phyloP scores from a whole-genome alignment of 1,140 invertebrate genomes.

The Pygmarrhopalites habei region DNA sequence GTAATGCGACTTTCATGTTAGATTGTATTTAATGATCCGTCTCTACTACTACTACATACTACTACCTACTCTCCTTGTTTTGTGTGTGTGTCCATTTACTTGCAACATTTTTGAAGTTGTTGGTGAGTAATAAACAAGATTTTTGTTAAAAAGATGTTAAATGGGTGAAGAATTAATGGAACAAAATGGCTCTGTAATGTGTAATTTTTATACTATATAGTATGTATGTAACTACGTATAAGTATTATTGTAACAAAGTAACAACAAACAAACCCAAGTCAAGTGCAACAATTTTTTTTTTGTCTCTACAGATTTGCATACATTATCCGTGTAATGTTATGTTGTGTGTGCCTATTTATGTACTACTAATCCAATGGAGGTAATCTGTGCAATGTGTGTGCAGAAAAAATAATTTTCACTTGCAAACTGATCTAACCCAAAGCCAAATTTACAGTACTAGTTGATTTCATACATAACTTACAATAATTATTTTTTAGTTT shows the following conservation, averaged over 20 bases:
- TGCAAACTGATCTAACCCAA: constrained; percentile 7
- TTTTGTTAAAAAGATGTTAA: too few relatives aligned
- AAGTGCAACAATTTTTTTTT: not conserved
- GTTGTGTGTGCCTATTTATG: not conserved
- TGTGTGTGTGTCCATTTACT: too few relatives aligned
- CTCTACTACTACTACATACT: not conserved
- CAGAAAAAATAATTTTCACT: not conserved
- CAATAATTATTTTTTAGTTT: too few relatives aligned
- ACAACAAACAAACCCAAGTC: not conserved
- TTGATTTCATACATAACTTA: not conserved
- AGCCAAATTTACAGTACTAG: constrained; percentile 5
- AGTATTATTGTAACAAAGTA: not conserved
- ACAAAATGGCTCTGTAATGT: too few relatives aligned
- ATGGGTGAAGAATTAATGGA: too few relatives aligned
- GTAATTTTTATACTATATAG: too few relatives aligned
- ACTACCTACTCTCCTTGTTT: too few relatives aligned
- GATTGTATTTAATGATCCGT: not conserved
- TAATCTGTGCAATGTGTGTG: too few relatives aligned
- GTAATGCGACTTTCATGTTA: not conserved
- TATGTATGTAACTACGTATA: not conserved
- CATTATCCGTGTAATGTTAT: not conserved
- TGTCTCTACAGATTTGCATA: not conserved
- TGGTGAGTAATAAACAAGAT: too few relatives aligned
- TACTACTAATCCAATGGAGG: not conserved
- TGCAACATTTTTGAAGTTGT: too few relatives aligned